These are phyloP conservation scores for Ceryle rudis DNA, from an alignment of 2,797 vertebrate genomes.

Conservation along the genomic window DNA sequence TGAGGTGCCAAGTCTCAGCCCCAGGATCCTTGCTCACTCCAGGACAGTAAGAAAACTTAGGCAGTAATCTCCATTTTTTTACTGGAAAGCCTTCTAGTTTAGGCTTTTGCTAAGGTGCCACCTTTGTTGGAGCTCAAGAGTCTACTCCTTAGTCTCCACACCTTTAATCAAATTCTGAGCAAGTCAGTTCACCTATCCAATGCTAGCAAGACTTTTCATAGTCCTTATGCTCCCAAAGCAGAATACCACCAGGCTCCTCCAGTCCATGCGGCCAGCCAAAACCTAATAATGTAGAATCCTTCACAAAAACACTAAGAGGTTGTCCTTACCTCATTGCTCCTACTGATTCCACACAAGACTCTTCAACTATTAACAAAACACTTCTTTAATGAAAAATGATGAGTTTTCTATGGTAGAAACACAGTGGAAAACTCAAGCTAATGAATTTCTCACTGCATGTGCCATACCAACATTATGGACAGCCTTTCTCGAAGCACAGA, in stretches of 20 bases:
- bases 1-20: background rate
- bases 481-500: background rate
- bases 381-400: background rate
- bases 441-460: background rate
- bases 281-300: background rate
- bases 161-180: background rate
- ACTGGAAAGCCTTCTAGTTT: background rate
- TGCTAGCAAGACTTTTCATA: rapidly evolving
- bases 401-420: background rate
- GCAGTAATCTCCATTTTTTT: background rate
- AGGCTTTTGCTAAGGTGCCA: background rate
- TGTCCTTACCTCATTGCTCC: background rate
- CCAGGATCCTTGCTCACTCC: background rate
- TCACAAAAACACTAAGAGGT: background rate
- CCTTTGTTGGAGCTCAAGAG: background rate
- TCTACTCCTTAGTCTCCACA: background rate
- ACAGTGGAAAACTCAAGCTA: background rate
- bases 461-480: background rate
- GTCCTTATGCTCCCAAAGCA: background rate
- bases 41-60: background rate
- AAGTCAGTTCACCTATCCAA: background rate
- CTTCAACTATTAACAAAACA: background rate
- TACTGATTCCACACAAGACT: background rate
- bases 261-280: background rate
- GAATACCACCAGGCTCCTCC: background rate